phyloP scores from a whole-genome alignment of 2,113 vertebrate genomes.

The Mobula birostris region DNA sequence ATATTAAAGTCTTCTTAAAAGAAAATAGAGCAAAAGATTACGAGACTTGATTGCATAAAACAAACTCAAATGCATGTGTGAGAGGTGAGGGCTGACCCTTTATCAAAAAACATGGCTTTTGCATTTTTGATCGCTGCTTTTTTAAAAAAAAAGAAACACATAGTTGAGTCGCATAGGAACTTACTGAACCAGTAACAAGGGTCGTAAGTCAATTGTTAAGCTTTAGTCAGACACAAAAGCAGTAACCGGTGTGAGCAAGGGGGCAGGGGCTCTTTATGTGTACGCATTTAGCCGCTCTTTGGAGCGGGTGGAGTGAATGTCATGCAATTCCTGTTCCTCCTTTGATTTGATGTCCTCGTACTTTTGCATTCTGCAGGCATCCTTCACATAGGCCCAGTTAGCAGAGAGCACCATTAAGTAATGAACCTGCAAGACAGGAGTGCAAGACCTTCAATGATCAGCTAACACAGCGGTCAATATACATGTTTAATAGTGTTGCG shows the following conservation, averaged over 20 bases:
- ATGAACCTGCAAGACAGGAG: slow-evolving; percentile 70
- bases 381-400: slow-evolving; percentile 98
- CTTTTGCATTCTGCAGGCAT: slow-evolving; percentile 96
- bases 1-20: not conserved
- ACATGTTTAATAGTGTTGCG: not conserved
- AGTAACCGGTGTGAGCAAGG: slow-evolving; percentile 49
- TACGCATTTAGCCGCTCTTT: slow-evolving; percentile 98
- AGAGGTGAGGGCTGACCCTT: not conserved
- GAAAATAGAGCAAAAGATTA: not conserved
- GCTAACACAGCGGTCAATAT: not conserved
- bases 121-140: not conserved
- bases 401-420: slow-evolving; percentile 98
- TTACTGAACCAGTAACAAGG: slow-evolving; percentile 31
- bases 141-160: not conserved
- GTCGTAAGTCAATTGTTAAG: slow-evolving; percentile 44
- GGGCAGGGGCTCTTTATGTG: slow-evolving; percentile 69
- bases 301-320: slow-evolving; percentile 98
- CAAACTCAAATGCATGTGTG: not conserved
- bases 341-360: slow-evolving; percentile 98
- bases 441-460: not conserved
- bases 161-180: not conserved
- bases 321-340: slow-evolving; percentile 97
- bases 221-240: slow-evolving; percentile 64
- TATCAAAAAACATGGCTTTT: not conserved
- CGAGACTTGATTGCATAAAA: not conserved